Base-by-base conservation (phyloP, 2,888 invertebrate species). In the Drosophila percnosoma region DNA sequence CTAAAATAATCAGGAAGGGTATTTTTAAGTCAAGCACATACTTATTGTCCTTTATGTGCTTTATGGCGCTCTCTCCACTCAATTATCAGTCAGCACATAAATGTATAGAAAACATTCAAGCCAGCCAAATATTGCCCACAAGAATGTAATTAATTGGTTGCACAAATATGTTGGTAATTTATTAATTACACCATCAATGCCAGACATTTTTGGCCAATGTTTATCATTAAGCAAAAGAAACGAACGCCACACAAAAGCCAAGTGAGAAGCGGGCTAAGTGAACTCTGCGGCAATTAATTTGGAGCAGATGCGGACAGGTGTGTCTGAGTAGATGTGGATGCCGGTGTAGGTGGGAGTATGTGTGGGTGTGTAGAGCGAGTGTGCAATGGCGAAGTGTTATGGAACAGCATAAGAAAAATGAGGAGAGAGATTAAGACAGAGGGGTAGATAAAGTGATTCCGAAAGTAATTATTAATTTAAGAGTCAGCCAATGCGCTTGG, bases 61-160 rank as follows among this genome's bases (percentile, higher is more conserved):
- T 38, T 31, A 34, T 55, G 63, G 15, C 29, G 27, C 53, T 68
- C 33, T 15, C 34, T 34, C 29, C 33, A 40, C 27, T 31, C 36
- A 34, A 62, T 62, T 60, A 42, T n/a, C n/a, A 49, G 34, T 48
- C 34, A 42, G 51, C 58, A 38, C 60, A 40, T 27, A 58, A 59
- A 73, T 42, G 61, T 71, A 70, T 45, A 45, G 38, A 71, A 77
- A 53, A 38, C 53, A 15, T 31, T n/a, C 18, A 38, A 51, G 49
- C 42, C 42, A 42, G 51, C 36, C 40, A 51, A 52, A 38, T 34
- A 27, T 31, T 34, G 42, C 8, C 31, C 18, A 29, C 68, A 62
- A 40, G 68, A 74, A 80, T 63, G 49, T 89, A 79, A 90, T 90
- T 90, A 89, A 89, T 87, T 75, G 82, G 90, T 69, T 77, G 80